Evolutionary conservation across 2,797 vertebrate genomes (phyloP).

Genomic region (Poecilia gillii): DNA sequence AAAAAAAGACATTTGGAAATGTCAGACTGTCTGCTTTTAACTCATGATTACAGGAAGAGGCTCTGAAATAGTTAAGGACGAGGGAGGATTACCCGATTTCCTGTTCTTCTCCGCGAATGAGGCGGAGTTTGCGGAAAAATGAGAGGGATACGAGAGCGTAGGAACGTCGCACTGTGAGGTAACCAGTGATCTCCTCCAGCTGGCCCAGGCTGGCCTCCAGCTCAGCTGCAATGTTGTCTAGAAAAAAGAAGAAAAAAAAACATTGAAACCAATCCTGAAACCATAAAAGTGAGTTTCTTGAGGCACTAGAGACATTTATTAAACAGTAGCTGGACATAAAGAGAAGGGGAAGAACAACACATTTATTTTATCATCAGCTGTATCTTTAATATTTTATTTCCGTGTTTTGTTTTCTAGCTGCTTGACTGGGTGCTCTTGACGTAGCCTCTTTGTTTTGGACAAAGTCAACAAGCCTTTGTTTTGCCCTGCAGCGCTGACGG

Average conservation of each 20-base stretch:
- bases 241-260: slow-evolving; percentile 7
- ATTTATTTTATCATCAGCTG: background rate
- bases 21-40: slow-evolving; percentile 65
- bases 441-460: slow-evolving; percentile 1
- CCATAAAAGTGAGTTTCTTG: background rate
- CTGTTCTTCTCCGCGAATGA: slow-evolving; percentile 90
- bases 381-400: background rate
- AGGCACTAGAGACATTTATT: background rate
- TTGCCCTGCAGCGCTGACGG: background rate
- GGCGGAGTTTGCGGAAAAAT: slow-evolving; percentile 92
- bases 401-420: background rate
- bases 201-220: slow-evolving; percentile 95
- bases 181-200: slow-evolving; percentile 96
- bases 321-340: background rate
- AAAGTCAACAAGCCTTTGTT: slow-evolving; percentile 2
- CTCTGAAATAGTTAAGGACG: slow-evolving; percentile 45
- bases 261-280: background rate
- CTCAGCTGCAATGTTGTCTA: slow-evolving; percentile 96
- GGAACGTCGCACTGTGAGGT: slow-evolving; percentile 92
- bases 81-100: slow-evolving; percentile 85
- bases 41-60: slow-evolving; percentile 71
- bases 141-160: slow-evolving; percentile 96
- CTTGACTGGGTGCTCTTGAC: background rate
- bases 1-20: slow-evolving; percentile 65
- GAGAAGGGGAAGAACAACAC: no score